Evolutionary conservation across 2,797 vertebrate species (phyloP).

Genomic region (Aselliscus stoliczkanus): DNA sequence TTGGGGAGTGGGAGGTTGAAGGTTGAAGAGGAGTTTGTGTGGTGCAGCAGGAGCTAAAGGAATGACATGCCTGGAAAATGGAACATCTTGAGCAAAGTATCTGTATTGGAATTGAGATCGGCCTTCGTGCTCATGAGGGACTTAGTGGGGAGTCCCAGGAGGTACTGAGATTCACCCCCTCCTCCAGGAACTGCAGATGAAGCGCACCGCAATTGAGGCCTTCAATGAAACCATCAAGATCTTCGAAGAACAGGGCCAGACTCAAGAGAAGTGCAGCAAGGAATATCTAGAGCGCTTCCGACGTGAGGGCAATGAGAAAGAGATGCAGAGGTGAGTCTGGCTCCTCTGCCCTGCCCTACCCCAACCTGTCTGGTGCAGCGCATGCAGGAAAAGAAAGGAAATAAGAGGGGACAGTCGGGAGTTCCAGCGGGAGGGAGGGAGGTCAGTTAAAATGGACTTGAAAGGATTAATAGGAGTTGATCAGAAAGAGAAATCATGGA

Average conservation of each 20-base stretch:
- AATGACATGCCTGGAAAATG: background rate
- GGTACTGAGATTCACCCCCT: background rate
- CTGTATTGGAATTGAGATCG: background rate
- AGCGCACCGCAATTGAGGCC: conserved; percentile 92
- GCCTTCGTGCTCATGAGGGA: background rate
- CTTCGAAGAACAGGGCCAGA: conserved; percentile 95
- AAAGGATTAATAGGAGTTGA: background rate
- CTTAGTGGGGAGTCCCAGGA: background rate
- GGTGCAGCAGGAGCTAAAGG: background rate
- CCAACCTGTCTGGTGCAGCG: background rate
- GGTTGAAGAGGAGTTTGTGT: background rate
- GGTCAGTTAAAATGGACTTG: background rate
- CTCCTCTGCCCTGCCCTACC: background rate
- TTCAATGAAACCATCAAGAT: conserved; percentile 96
- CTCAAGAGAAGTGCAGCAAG: conserved; percentile 92
- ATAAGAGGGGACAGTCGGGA: background rate
- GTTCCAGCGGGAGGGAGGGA: background rate
- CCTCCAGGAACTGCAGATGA: conserved; percentile 91
- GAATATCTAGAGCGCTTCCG: conserved; percentile 93
- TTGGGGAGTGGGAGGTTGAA: background rate
- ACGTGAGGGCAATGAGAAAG: conserved; percentile 88
- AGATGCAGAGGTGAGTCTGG: conserved; percentile 87
- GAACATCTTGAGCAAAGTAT: background rate
- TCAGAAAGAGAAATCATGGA: background rate
- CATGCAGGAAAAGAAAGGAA: too few relatives aligned